Conservation (phyloP, 2,888 invertebrate species). For the Habroteleia sp. region DNA sequence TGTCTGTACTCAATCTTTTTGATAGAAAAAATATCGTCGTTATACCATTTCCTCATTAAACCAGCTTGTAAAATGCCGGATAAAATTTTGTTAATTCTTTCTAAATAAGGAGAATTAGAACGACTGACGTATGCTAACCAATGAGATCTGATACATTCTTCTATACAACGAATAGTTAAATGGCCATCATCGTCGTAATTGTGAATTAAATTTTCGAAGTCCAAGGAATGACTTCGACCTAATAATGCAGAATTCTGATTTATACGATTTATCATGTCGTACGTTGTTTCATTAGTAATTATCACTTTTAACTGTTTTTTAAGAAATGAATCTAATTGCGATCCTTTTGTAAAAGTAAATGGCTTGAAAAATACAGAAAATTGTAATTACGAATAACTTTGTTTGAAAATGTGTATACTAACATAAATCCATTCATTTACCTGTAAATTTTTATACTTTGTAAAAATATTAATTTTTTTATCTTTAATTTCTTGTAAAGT, state of each 20-base stretch:
- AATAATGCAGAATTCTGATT: not conserved
- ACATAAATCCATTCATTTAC: conserved; percentile 2
- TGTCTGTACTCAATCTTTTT: no score
- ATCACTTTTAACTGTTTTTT: conserved; percentile 11
- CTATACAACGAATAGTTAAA: no score
- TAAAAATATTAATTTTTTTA: conserved; percentile 65
- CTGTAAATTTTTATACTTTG: conserved; percentile 70
- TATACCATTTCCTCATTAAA: no score
- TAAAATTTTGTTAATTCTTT: no score
- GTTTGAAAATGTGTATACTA: not conserved
- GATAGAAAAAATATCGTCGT: no score
- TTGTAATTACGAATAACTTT: no score
- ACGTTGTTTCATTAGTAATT: conserved; percentile 6
- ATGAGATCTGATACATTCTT: no score
- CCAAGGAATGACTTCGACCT: conserved; percentile 16
- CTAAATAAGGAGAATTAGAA: no score
- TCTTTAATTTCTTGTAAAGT: conserved; percentile 67
- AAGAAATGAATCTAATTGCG: conserved; percentile 5
- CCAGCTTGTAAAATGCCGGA: no score
- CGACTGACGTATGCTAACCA: no score
- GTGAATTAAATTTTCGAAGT: conserved; percentile 50
- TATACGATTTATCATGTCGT: not conserved
- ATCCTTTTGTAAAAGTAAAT: conserved; percentile 3
- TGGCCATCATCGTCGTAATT: conserved; percentile 69
- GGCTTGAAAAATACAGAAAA: conserved; percentile 8